phyloP scores from a whole-genome alignment of 2,113 vertebrate species.

The Hipposideros armiger region DNA sequence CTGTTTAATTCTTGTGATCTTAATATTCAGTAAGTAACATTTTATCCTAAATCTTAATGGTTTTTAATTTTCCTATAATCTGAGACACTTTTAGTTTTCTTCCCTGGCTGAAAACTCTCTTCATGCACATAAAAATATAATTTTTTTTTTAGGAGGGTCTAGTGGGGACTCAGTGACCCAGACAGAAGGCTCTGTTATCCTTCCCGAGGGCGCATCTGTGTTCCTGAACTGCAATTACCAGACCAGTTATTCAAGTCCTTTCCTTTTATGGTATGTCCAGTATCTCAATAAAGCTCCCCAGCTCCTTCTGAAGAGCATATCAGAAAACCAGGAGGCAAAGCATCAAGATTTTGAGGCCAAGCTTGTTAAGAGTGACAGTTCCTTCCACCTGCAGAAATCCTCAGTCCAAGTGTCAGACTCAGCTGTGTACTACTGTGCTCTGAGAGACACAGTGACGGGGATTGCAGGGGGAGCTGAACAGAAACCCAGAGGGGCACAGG shows the following conservation, averaged over 20 bases:
- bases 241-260: accelerated
- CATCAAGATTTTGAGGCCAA: conserved; percentile 34
- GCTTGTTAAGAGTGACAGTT: not conserved
- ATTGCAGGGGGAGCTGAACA: not conserved
- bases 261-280: conserved; percentile 65
- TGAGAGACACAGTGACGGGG: conserved; percentile 48
- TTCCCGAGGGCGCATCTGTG: not conserved
- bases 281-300: not conserved
- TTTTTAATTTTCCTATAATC: not conserved
- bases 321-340: too few species aligned
- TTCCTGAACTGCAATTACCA: not conserved
- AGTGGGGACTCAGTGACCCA: not conserved
- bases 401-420: not conserved
- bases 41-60: not conserved
- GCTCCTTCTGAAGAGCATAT: conserved; percentile 47
- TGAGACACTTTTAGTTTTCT: not conserved
- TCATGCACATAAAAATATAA: not conserved
- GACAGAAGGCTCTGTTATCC: not conserved
- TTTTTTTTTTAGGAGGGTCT: not conserved
- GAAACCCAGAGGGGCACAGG: conserved; percentile 8
- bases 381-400: conserved; percentile 39
- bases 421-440: conserved; percentile 47
- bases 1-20: not conserved
- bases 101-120: not conserved
- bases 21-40: conserved; percentile 59